Conservation (phyloP, 2,888 invertebrate species). For the Heteromyza rotundicornis region DNA sequence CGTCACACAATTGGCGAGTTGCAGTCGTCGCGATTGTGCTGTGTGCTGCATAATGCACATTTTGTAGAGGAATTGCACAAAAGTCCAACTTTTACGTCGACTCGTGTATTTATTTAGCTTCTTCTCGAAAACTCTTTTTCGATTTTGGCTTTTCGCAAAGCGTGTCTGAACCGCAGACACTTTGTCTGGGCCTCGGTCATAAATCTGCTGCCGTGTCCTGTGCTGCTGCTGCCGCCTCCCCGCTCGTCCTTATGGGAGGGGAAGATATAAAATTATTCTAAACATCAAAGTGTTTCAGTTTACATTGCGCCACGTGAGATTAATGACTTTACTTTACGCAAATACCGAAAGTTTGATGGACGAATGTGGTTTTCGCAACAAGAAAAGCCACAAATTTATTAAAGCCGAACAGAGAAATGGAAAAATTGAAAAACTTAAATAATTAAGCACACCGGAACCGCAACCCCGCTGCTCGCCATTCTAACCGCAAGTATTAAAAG, state of each 20-base stretch:
- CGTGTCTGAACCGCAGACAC: constrained; percentile 55
- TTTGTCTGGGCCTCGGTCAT: constrained; percentile 56
- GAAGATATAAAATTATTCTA: constrained; percentile 45
- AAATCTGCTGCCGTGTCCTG: constrained; percentile 53
- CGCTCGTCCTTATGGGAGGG: constrained; percentile 21
- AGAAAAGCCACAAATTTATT: constrained; percentile 23
- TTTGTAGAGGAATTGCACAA: constrained; percentile 5
- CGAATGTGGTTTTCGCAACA: not conserved
- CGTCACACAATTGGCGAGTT: constrained; percentile 17
- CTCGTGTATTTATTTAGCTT: constrained; percentile 19
- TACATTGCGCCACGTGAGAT: constrained; percentile 49
- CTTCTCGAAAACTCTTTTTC: constrained; percentile 4
- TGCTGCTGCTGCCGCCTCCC: constrained; percentile 29
- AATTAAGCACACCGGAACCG: constrained; percentile 7
- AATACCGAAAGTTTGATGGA: constrained; percentile 20
- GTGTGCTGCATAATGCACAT: constrained; percentile 20
- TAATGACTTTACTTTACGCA: constrained; percentile 42
- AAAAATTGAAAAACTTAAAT: constrained; percentile 24
- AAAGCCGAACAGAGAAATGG: too few species aligned
- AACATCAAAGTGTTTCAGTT: constrained; percentile 52
- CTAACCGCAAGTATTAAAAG: not conserved
- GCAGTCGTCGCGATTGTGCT: not conserved
- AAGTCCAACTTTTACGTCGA: constrained; percentile 10
- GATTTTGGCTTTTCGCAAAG: constrained; percentile 23
- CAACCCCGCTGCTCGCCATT: not conserved